These are phyloP conservation scores for Anser cygnoides DNA, from an alignment of 2,113 vertebrate genomes.

Conservation along the genomic window DNA sequence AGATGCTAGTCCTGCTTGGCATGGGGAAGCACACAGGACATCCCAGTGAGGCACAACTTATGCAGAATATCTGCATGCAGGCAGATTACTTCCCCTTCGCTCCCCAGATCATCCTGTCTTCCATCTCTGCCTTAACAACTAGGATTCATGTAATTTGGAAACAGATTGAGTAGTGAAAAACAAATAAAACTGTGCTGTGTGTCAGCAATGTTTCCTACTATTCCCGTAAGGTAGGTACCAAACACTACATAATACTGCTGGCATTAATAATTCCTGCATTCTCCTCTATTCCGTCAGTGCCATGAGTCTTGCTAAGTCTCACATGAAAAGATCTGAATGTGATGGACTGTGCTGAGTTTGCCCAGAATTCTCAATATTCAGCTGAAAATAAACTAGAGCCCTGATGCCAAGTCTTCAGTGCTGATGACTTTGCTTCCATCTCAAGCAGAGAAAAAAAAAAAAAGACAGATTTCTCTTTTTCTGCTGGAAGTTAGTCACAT, in stretches of 20 bases:
- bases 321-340: constrained; percentile 21
- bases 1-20: background rate
- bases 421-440: constrained; percentile 47
- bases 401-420: constrained; percentile 30
- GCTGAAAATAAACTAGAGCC: constrained; percentile 42
- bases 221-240: background rate
- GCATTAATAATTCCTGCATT: constrained; percentile 19
- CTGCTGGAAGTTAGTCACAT: constrained; percentile 46
- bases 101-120: background rate
- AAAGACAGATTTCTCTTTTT: constrained; percentile 46
- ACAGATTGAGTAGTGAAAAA: constrained; percentile 12
- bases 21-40: background rate
- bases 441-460: background rate
- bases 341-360: constrained; percentile 39
- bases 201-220: constrained; percentile 28
- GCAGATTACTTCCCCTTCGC: background rate
- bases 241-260: constrained; percentile 29
- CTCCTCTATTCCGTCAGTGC: constrained; percentile 12
- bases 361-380: constrained; percentile 59
- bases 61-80: background rate
- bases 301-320: constrained; percentile 29
- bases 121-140: background rate
- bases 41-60: background rate
- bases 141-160: background rate
- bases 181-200: constrained; percentile 21